Base-by-base conservation (phyloP, 2,888 invertebrate species). In the Ochropleura leucogaster region DNA sequence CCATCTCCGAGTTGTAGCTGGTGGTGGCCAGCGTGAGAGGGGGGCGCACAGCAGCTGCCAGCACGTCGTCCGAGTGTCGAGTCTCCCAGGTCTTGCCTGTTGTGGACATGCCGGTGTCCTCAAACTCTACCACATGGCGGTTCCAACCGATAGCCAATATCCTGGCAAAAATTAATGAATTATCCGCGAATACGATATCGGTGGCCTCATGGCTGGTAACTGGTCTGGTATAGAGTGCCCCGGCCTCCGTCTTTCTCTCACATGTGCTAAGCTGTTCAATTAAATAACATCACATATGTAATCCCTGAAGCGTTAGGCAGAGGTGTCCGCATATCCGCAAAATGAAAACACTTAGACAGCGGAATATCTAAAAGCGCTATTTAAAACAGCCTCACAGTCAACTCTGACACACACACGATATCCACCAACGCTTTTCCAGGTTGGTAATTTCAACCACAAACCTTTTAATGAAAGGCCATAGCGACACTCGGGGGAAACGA, bases 141-240 rank as follows among this genome's bases (percentile, higher is more conserved):
- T 98, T 98, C 98, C 98, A 98, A 0, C 98, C 98, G 77, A 98
- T 97, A 6, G 98, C 98, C 83, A 98, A 93, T 82, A 98, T 98
- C 86, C 98, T 97, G 72, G 1, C 9, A 40, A 40, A 30, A 16
- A 57, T 16, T 9, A 16, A 40, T 0, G 16, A 55, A 8, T 40
- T 59, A 4, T 40, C 7, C 18, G 16, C 14, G 20, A 8, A 57
- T 8, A 30, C 14, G 14, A 14, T 30, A 57, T 30, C 14, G 30
- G 30, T 30, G 30, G 30, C 1, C 1, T 30, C 30, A 30, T n/a
- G n/a, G n/a, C n/a, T 30, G 30, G 30, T 30, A 30, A 30, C 30
- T 30, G 30, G 1, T 30, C 8, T 30, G 30, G 16, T 30, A 30
- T 30, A 57, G 20, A 53, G 53, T 53, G 51, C 51, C 51, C 5